These are phyloP conservation scores for Rhyzopertha dominica DNA, from an alignment of 1,140 invertebrate species.

Conservation along the genomic window DNA sequence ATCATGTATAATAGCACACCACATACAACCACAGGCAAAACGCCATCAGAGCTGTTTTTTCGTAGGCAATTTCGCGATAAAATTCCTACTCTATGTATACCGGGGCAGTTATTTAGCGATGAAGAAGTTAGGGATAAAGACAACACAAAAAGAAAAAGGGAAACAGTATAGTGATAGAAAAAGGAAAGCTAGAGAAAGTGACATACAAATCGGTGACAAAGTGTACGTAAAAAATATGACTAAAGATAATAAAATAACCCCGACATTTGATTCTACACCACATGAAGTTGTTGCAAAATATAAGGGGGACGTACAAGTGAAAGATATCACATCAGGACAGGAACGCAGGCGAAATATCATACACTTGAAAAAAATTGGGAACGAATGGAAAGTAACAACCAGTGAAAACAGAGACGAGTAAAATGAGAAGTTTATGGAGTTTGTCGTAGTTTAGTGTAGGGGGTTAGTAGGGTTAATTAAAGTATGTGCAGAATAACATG, in stretches of 20 bases:
- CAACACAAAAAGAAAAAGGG: not conserved
- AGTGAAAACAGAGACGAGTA: too few relatives aligned
- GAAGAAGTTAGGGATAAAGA: slow-evolving; percentile 1
- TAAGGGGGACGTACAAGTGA: not conserved
- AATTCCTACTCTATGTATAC: slow-evolving; percentile 4
- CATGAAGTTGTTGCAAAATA: not conserved
- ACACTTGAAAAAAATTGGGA: slow-evolving; percentile 8
- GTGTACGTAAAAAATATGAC: slow-evolving; percentile 6
- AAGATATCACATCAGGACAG: not conserved
- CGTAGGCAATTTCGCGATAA: slow-evolving; percentile 15
- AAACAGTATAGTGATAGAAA: slow-evolving; percentile 5
- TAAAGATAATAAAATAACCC: slow-evolving; percentile 10
- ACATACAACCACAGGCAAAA: slow-evolving; percentile 27
- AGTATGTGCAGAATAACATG: too few relatives aligned
- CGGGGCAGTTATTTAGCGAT: too few relatives aligned
- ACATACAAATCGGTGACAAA: slow-evolving; percentile 2
- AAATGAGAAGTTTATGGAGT: too few relatives aligned
- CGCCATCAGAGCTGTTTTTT: slow-evolving; percentile 25
- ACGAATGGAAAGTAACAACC: slow-evolving; percentile 7
- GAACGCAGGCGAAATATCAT: slow-evolving; percentile 1
- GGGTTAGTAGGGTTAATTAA: too few relatives aligned
- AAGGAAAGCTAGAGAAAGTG: slow-evolving; percentile 8
- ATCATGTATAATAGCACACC: slow-evolving; percentile 37
- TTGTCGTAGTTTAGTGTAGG: too few relatives aligned
- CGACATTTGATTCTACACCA: not conserved